These are phyloP conservation scores for Sebastes nivosus DNA, from an alignment of 2,797 vertebrate genomes.

Conservation along the genomic window DNA sequence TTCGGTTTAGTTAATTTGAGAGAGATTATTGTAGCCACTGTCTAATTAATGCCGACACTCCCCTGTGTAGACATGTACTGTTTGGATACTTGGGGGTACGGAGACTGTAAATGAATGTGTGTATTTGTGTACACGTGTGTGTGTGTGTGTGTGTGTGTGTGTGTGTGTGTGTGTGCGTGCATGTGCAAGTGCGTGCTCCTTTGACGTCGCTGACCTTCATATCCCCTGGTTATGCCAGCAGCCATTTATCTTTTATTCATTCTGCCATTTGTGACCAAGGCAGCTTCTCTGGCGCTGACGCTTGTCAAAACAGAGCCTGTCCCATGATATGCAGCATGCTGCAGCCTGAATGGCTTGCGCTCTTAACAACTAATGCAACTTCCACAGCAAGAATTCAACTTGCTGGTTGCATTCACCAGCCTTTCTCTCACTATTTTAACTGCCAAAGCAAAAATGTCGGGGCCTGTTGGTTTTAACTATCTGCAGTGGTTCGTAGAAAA, in stretches of 20 bases:
- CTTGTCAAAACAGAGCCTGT: slow-evolving; percentile 69
- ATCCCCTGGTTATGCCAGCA: slow-evolving; percentile 63
- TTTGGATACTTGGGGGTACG: background rate
- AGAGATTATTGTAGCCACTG: background rate
- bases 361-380: background rate
- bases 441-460: slow-evolving; percentile 1
- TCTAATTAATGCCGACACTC: slow-evolving; percentile 30
- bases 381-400: slow-evolving; percentile 3
- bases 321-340: slow-evolving; percentile 43
- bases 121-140: background rate
- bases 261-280: slow-evolving; percentile 76
- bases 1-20: slow-evolving; percentile 10
- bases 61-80: background rate
- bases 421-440: background rate
- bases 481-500: background rate
- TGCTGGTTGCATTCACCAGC: slow-evolving; percentile 9
- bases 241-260: slow-evolving; percentile 84
- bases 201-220: slow-evolving; percentile 76
- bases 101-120: background rate
- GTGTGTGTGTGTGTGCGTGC: background rate
- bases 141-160: background rate
- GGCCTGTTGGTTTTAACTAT: slow-evolving; percentile 7
- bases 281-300: slow-evolving; percentile 58
- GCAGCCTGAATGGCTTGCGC: slow-evolving; percentile 1
- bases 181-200: slow-evolving; percentile 17